Conservation (phyloP, 2,888 invertebrate genomes). For the Xylophagus ater region DNA sequence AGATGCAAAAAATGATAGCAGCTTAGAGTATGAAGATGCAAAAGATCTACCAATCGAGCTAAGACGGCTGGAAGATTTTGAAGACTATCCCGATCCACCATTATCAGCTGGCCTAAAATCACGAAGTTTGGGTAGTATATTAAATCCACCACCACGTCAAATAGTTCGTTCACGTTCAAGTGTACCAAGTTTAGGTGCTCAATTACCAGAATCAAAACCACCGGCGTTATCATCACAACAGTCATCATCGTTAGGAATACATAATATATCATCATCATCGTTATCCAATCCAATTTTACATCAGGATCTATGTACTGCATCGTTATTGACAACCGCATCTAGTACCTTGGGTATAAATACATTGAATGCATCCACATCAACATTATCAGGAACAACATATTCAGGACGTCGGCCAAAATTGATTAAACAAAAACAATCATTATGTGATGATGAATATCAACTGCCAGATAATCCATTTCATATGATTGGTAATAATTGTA, state of each 20-base stretch:
- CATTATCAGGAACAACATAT: slow-evolving; percentile 8
- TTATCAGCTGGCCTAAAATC: slow-evolving; percentile 60
- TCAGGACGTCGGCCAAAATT: slow-evolving; percentile 48
- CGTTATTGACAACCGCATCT: slow-evolving; percentile 4
- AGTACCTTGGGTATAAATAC: slow-evolving; percentile 1
- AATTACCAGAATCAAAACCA: slow-evolving; percentile 20
- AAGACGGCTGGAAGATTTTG: slow-evolving; percentile 61
- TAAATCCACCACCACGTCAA: slow-evolving; percentile 59
- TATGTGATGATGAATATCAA: slow-evolving; percentile 54
- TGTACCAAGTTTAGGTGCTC: slow-evolving; percentile 52
- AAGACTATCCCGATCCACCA: slow-evolving; percentile 45
- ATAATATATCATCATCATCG: slow-evolving; percentile 13
- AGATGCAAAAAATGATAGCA: slow-evolving; percentile 45
- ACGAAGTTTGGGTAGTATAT: slow-evolving; percentile 71
- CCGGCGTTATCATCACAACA: slow-evolving; percentile 16
- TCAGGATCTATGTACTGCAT: slow-evolving; percentile 1
- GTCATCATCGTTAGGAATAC: slow-evolving; percentile 10
- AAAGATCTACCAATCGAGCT: slow-evolving; percentile 83
- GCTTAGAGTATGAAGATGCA: slow-evolving; percentile 49
- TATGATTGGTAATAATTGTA: slow-evolving; percentile 28
- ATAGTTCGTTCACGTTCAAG: slow-evolving; percentile 66
- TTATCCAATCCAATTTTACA: background rate
- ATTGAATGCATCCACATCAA: slow-evolving; percentile 4
- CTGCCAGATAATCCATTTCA: slow-evolving; percentile 31
- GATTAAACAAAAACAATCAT: slow-evolving; percentile 77